phyloP scores from a whole-genome alignment of 2,797 vertebrate species.

The Champsocephalus esox region DNA sequence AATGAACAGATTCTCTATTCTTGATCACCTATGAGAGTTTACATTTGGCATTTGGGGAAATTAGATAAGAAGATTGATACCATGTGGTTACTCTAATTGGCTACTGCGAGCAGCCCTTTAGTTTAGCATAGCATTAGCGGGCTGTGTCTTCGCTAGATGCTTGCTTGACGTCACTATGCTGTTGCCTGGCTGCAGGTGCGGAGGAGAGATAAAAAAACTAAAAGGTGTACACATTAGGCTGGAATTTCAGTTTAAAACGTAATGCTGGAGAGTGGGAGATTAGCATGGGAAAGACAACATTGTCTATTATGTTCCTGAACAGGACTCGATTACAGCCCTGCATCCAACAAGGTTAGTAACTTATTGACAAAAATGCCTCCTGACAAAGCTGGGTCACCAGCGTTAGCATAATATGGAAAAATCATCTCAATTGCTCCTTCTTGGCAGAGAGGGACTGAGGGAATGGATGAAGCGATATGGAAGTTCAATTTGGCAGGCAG shows the following conservation, averaged over 20 bases:
- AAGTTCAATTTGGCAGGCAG: slow-evolving; percentile 53
- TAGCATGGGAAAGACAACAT: no score
- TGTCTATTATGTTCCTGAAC: no score
- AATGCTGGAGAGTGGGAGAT: no score
- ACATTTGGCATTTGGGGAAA: background rate
- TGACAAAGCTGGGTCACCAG: slow-evolving; percentile 51
- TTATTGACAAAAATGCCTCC: slow-evolving; percentile 51
- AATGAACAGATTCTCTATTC: background rate
- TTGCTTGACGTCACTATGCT: background rate
- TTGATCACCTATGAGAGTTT: background rate
- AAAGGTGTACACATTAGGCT: no score
- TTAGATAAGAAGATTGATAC: background rate
- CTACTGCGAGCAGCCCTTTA: background rate
- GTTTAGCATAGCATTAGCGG: background rate
- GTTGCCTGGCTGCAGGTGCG: background rate
- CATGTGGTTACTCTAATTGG: background rate
- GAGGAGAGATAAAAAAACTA: background rate
- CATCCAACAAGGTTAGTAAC: slow-evolving; percentile 12
- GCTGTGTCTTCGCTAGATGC: background rate
- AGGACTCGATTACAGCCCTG: no score
- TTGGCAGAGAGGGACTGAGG: slow-evolving; percentile 50
- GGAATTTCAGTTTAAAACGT: no score
- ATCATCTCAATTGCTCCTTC: slow-evolving; percentile 68
- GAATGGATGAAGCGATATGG: slow-evolving; percentile 48
- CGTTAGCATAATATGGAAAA: slow-evolving; percentile 67